These are phyloP conservation scores for Microcebus griseorufus DNA, from an alignment of 2,113 vertebrate genomes.

Conservation along the genomic window DNA sequence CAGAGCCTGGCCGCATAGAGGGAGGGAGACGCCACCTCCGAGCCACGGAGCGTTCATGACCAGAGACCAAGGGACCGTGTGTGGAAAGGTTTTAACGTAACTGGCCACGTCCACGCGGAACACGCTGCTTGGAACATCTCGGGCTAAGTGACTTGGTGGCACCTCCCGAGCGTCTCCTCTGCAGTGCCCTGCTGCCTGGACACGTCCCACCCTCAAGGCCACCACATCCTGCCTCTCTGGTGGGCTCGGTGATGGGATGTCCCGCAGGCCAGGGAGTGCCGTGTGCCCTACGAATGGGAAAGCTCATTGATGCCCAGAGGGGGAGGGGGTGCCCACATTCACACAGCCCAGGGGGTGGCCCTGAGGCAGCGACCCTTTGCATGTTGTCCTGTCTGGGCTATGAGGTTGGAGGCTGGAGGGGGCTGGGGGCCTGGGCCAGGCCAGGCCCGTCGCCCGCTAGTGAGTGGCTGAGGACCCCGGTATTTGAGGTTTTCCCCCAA, in stretches of 20 bases:
- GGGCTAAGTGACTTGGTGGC: no score
- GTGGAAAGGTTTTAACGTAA: not conserved
- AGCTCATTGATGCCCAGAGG: no score
- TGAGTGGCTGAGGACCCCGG: not conserved
- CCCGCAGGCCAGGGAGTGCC: not conserved
- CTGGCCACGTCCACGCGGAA: not conserved
- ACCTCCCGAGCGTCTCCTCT: not conserved
- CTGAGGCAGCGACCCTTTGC: not conserved
- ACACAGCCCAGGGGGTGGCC: accelerated
- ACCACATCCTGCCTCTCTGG: not conserved
- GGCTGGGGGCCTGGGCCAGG: no score
- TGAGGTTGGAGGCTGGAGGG: accelerated
- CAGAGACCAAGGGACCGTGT: not conserved
- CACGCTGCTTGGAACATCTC: not conserved
- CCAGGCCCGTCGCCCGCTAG: not conserved
- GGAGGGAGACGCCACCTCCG: no score
- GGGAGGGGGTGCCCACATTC: no score
- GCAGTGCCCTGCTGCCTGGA: not conserved
- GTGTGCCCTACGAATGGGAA: not conserved
- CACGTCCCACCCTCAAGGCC: accelerated
- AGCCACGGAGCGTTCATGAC: not conserved
- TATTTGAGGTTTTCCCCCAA: constrained; percentile 13
- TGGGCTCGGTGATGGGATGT: accelerated
- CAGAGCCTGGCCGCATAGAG: not conserved
- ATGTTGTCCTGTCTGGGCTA: not conserved